These are phyloP conservation scores for Cetonia aurata DNA, from an alignment of 2,888 invertebrate species.

Conservation along the genomic window DNA sequence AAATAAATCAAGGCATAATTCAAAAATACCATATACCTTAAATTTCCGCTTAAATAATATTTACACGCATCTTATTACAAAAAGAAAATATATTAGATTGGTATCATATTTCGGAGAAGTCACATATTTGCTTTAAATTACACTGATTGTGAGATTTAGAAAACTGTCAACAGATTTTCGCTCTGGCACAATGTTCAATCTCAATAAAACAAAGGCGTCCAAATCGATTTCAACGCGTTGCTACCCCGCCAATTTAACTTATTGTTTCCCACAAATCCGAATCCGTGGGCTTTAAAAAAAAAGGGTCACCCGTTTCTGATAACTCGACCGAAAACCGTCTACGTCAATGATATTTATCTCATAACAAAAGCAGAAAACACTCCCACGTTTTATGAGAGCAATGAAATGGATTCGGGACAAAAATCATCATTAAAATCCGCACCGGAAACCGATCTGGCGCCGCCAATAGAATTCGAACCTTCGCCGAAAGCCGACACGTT, in stretches of 20 bases:
- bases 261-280: slow-evolving; percentile 22
- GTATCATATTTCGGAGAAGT: no score
- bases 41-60: no score
- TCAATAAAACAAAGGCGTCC: slow-evolving; percentile 5
- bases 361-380: slow-evolving; percentile 8
- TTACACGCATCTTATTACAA: no score
- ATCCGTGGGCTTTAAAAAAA: slow-evolving; percentile 2
- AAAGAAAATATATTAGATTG: no score
- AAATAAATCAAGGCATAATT: no score
- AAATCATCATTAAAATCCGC: slow-evolving; percentile 13
- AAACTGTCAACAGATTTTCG: no score
- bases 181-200: no score
- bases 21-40: no score
- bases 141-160: no score
- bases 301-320: slow-evolving; percentile 6
- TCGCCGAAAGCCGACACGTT: neutral
- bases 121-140: no score
- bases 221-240: slow-evolving; percentile 5
- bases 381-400: neutral
- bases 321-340: slow-evolving; percentile 17
- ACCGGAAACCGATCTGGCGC: neutral
- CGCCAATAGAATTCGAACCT: neutral
- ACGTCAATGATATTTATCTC: slow-evolving; percentile 24
- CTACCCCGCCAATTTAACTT: slow-evolving; percentile 13
- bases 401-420: slow-evolving; percentile 1